Conservation (phyloP, 2,113 vertebrate genomes). For the Microcebus murinus region DNA sequence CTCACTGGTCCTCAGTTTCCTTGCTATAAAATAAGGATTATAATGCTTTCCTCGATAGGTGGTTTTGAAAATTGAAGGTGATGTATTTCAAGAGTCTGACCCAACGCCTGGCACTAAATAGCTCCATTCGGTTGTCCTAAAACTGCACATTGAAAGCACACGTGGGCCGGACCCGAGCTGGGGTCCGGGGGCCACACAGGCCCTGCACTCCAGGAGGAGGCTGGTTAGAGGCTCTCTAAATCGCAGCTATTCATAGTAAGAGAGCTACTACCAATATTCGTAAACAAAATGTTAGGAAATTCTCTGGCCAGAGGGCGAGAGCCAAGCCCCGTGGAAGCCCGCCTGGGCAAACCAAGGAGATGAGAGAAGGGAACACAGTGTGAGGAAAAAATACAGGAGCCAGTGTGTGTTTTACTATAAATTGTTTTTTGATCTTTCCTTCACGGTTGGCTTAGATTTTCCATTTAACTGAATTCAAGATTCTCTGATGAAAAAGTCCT, state of each 20-base stretch:
- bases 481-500: constrained; percentile 1
- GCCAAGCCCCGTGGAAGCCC: constrained; percentile 57
- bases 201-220: background rate
- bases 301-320: constrained; percentile 47
- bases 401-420: constrained; percentile 17
- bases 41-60: background rate
- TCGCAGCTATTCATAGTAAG: background rate
- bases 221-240: constrained; percentile 5
- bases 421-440: constrained; percentile 51
- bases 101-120: constrained; percentile 8
- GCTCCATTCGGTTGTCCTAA: background rate
- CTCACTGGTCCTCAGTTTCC: background rate
- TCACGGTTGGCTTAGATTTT: constrained; percentile 44
- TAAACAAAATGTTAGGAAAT: constrained; percentile 56
- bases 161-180: background rate
- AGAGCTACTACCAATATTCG: background rate
- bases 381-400: constrained; percentile 47
- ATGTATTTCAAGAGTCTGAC: constrained; percentile 23
- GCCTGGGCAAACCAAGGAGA: constrained; percentile 56
- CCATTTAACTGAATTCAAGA: constrained; percentile 15
- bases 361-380: constrained; percentile 46
- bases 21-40: background rate
- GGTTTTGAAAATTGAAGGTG: constrained; percentile 38
- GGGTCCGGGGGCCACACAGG: background rate
- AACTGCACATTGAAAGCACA: background rate